phyloP scores from a whole-genome alignment of 2,113 vertebrate genomes.

The Variabilichromis moorii region DNA sequence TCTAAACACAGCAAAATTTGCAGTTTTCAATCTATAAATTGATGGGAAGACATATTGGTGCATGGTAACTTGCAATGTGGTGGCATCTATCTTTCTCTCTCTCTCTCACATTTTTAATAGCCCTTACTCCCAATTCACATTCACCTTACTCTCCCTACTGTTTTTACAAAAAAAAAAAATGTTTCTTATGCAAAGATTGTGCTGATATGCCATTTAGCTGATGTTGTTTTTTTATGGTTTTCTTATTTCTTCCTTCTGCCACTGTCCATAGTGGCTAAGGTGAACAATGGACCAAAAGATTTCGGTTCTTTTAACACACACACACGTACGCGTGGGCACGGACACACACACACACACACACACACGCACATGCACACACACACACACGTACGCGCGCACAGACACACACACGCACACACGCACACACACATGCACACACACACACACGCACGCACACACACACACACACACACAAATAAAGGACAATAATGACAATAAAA shows the following conservation, averaged over 20 bases:
- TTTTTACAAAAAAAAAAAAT: neutral
- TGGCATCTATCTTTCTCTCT: neutral
- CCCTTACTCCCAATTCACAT: neutral
- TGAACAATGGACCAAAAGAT: neutral
- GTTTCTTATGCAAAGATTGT: neutral
- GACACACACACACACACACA: no score
- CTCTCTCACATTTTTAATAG: neutral
- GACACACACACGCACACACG: no score
- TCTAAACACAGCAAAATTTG: neutral
- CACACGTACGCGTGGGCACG: no score
- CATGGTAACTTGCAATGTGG: neutral
- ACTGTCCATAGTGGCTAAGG: neutral
- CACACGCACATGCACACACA: rapidly evolving
- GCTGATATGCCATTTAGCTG: neutral
- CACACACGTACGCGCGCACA: rapidly evolving
- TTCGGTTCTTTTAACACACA: neutral
- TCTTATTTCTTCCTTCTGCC: neutral
- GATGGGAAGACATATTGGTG: neutral
- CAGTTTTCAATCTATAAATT: neutral
- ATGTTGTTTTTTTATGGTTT: neutral
- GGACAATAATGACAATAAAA: neutral
- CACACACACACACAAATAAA: neutral
- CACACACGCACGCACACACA: no score
- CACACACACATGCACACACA: no score
- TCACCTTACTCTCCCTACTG: neutral